Evolutionary conservation across 2,113 vertebrate genomes (phyloP).

Genomic region (Todiramphus saurophagus): DNA sequence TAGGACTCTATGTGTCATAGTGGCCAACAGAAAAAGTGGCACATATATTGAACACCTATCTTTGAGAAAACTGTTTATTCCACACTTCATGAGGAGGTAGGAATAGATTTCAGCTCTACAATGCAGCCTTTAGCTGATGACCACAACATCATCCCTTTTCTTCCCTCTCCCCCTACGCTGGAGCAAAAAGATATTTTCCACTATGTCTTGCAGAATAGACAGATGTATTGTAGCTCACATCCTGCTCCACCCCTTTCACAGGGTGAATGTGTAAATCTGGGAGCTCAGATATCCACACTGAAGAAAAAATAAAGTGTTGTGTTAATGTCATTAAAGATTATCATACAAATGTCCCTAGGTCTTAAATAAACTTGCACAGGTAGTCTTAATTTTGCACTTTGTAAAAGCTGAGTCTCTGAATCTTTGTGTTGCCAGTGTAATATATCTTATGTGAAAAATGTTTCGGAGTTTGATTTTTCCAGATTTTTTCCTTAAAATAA

Average conservation of each 20-base stretch:
- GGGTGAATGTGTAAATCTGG: background rate
- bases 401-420: background rate
- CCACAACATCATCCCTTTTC: background rate
- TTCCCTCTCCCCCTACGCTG: background rate
- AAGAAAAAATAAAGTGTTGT: background rate
- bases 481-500: background rate
- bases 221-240: background rate
- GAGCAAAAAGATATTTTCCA: background rate
- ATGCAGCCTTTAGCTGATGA: background rate
- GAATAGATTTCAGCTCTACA: background rate
- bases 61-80: background rate
- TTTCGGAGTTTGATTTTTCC: background rate
- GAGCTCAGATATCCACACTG: background rate
- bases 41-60: background rate
- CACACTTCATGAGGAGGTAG: background rate
- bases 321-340: background rate
- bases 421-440: background rate
- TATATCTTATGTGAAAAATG: background rate
- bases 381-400: background rate
- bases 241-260: background rate
- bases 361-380: background rate
- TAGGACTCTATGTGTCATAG: accelerated
- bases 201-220: background rate
- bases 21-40: background rate
- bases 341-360: background rate